Percentiles rank a stretch among this genome's conserved stretches.
Evolutionary conservation across 2,113 vertebrate species (phyloP).

Genomic region (Elaphurus davidianus): DNA sequence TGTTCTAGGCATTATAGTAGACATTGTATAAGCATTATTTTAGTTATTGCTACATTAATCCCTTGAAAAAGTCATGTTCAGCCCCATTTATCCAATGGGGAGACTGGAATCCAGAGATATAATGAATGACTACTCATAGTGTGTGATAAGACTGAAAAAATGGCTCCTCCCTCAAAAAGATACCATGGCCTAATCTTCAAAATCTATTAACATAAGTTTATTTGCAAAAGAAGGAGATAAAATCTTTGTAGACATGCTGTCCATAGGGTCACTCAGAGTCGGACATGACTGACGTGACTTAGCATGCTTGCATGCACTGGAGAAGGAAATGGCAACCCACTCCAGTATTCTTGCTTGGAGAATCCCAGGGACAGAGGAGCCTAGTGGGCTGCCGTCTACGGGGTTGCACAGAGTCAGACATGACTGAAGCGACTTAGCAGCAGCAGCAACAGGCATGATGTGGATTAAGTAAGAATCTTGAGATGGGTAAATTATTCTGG

Average conservation of each 20-base stretch:
- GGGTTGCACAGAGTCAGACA: neutral
- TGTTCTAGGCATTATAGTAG: neutral
- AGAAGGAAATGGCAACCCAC: neutral
- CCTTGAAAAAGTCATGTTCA: neutral
- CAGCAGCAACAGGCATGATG: neutral
- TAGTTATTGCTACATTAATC: neutral
- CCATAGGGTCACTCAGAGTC: rapidly evolving
- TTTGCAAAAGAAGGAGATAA: neutral
- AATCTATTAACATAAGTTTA: neutral
- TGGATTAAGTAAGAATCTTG: neutral
- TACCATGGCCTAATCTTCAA: neutral
- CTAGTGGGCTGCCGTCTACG: neutral
- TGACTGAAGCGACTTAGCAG: neutral
- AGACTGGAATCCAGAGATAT: neutral
- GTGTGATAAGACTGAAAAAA: neutral
- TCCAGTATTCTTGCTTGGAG: neutral
- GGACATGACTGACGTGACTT: neutral
- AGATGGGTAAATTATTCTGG: neutral
- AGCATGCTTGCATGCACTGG: neutral
- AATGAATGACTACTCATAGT: neutral
- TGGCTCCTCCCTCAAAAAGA: neutral
- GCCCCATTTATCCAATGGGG: neutral
- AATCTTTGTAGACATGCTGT: neutral
- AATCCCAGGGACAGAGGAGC: neutral
- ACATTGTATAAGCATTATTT: neutral